phyloP scores from a whole-genome alignment of 2,113 vertebrate species.

The Oreochromis spilurus region DNA sequence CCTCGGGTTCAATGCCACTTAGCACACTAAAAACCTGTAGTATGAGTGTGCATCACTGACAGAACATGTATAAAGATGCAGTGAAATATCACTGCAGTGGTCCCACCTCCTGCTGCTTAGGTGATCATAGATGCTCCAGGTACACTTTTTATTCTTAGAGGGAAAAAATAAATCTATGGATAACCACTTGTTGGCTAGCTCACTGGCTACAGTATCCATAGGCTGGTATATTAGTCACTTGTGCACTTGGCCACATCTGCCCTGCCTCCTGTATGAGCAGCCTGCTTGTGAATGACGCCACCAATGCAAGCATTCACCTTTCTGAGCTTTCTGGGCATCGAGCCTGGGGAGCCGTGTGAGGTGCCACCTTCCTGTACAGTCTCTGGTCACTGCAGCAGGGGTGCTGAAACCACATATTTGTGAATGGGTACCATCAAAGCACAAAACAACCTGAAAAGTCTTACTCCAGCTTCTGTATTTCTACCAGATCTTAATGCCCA shows the following conservation, averaged over 20 bases:
- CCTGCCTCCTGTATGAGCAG: neutral
- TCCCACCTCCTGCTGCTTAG: neutral
- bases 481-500: neutral
- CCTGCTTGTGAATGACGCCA: neutral
- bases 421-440: neutral
- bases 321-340: neutral
- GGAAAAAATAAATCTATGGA: fast-evolving
- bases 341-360: neutral
- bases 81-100: neutral
- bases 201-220: neutral
- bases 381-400: neutral
- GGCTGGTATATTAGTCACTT: neutral
- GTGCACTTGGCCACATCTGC: neutral
- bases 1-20: fast-evolving
- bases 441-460: neutral
- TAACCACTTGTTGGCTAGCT: neutral
- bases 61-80: neutral
- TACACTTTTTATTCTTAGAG: neutral
- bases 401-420: neutral
- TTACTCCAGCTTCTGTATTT: neutral
- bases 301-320: neutral
- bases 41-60: fast-evolving
- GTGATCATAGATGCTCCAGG: neutral
- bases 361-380: neutral
- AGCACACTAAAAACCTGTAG: neutral